phyloP scores from a whole-genome alignment of 64 coral and sea anemone species.

The Stichodactyla mertensii region DNA sequence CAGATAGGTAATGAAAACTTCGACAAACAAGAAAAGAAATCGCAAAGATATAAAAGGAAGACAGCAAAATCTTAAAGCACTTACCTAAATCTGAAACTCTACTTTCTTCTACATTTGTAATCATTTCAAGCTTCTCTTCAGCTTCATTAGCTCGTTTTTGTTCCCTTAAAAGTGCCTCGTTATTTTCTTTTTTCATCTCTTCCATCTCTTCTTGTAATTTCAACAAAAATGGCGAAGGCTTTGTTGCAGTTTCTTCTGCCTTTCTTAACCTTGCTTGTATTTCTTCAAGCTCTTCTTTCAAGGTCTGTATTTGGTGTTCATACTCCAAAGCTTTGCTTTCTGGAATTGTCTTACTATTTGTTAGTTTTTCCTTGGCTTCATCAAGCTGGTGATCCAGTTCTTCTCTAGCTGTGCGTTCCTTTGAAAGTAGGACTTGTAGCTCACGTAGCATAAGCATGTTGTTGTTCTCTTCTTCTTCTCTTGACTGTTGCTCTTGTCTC shows the following conservation, averaged over 20 bases:
- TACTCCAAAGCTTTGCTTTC: slow-evolving; percentile 66
- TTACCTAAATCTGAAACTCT: slow-evolving; percentile 93
- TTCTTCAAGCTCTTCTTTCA: slow-evolving; percentile 55
- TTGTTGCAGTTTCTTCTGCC: slow-evolving; percentile 58
- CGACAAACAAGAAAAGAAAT: no score
- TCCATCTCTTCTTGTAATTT: slow-evolving; percentile 76
- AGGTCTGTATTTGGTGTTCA: slow-evolving; percentile 40
- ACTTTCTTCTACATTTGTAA: slow-evolving; percentile 80
- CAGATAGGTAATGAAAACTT: background rate
- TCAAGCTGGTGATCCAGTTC: slow-evolving; percentile 91
- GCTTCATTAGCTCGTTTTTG: slow-evolving; percentile 93
- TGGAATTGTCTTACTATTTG: slow-evolving; percentile 43
- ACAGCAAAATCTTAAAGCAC: background rate
- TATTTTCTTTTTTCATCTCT: slow-evolving; percentile 78
- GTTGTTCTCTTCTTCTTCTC: slow-evolving; percentile 94
- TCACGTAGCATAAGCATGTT: slow-evolving; percentile 87
- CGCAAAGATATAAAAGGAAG: no score
- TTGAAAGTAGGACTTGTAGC: slow-evolving; percentile 77
- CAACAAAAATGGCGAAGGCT: slow-evolving; percentile 70
- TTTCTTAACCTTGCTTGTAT: slow-evolving; percentile 64
- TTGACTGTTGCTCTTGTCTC: slow-evolving; percentile 82
- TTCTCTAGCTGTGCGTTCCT: slow-evolving; percentile 71
- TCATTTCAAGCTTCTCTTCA: slow-evolving; percentile 69
- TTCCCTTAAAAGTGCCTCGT: slow-evolving; percentile 71
- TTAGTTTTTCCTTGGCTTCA: slow-evolving; percentile 60